Base-by-base conservation (phyloP, 2,113 vertebrate genomes). In the Poeciliopsis retropinna region DNA sequence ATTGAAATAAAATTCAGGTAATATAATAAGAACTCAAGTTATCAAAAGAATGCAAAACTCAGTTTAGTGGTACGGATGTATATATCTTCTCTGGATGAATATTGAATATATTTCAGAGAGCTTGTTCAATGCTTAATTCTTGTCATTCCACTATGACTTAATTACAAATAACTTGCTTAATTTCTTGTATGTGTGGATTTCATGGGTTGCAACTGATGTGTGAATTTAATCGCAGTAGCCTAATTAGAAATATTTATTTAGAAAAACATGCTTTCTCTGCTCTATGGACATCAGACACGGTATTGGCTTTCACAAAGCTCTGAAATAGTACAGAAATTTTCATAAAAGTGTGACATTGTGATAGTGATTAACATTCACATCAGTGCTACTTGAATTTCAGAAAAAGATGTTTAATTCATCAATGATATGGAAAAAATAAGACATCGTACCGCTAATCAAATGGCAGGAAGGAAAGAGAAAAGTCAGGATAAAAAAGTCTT, bases 321-420 rank as follows among this genome's bases (percentile, higher is more conserved):
- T 67, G 62, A 69, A 76, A 60, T 80, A 60, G 51, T 83, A 72
- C 84, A 78, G 9, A 73, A n/a, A 25, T 77, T 79, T 79, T 70
- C 51, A 47, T 62, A 72, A 80, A 79, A 84, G 71, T 78, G 75
- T 84, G 78, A 90, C 86, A 79, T 80, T 79, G 73, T 82, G 34
- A 0, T 70, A 28, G 79, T 87, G 72, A 90, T 92, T 89, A 89
- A 82, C 72, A 89, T 90, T 87, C 85, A 73, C 47, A 6, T 41
- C 32, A 63, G 69, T 61, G 73, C 80, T 86, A 72, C 73, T 82
- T 77, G 68, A 57, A 62, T 86, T 80, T 67, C 80, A 82, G 76
- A 85, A 88, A 91, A 84, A 92, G 79, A 92, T 93, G 85, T 90
- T 93, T 94, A 89, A 93, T 93, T 94, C 88, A 92, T 91, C 79